Evolutionary conservation across 2,888 invertebrate species (phyloP), one percentile per base, ranked within the genome.

Genomic region (Drosophila colorata): DNA sequence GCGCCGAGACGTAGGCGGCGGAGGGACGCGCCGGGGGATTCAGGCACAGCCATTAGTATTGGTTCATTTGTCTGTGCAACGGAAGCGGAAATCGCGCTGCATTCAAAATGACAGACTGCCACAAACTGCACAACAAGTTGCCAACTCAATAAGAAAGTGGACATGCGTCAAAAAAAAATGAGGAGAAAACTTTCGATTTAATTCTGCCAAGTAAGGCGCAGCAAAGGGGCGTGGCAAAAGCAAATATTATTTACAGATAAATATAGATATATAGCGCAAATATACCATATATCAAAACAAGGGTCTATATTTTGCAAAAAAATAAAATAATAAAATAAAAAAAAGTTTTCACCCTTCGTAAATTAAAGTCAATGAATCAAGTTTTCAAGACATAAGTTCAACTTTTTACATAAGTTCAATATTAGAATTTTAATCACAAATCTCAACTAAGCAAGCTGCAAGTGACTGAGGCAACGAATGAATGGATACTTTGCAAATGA

Each of bases 31-130:
- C 13, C 16, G 28, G 20, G 11, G 5, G 8, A 13, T 20, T 5
- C 23, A 28, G 44, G 31, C 20, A 47, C 55, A 49, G 66, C 73
- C 73, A 76, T 79, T 79, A 76, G 76, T 70, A 69, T 55, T 60
- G 71, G 44, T 67, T 58, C 64, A 67, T 68, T 66, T 68, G 68
- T 60, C 68, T 69, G 52, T 49, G 51, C 61, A 78, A 63, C 79
- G 79, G 79, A 79, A 76, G 43, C 79, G 79, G 79, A 79, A 76
- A 74, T 79, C 79, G 73, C 79, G 70, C 79, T 74, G 74, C 76
- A 79, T 79, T 73, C 79, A 66, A 76, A 79, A 73, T 79, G 79
- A 64, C 76, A 69, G 75, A 61, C 72, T 48, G 46, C 51, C 57
- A n/a, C 68, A 55, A 53, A 56, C 41, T 51, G 23, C 52, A 64